phyloP scores from a whole-genome alignment of 1,140 invertebrate species.

The Lysiphlebus fabarum region DNA sequence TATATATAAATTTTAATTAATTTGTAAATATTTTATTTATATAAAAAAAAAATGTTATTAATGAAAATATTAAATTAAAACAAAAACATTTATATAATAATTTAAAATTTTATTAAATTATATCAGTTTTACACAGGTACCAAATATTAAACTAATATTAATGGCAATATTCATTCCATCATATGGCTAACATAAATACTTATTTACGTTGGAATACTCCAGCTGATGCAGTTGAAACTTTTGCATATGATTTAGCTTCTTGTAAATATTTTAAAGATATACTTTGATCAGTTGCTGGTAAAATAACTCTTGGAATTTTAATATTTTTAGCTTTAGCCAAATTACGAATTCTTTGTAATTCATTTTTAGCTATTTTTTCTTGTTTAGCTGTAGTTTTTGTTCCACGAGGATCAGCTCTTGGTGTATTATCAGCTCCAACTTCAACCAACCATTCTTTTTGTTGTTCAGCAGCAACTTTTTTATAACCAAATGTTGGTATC shows the following conservation, averaged over 20 bases:
- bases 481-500: conserved; percentile 77
- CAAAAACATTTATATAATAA: no score
- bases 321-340: conserved; percentile 81
- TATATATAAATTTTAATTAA: not conserved
- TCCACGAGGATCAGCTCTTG: conserved; percentile 87
- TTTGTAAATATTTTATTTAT: not conserved
- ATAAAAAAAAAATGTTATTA: not conserved
- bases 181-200: no score
- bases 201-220: conserved; percentile 78
- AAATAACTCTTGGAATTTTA: conserved; percentile 74
- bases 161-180: no score
- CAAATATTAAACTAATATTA: no score
- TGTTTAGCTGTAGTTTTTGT: conserved; percentile 75
- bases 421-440: conserved; percentile 82
- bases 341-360: conserved; percentile 89
- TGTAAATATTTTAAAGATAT: conserved; percentile 60
- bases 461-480: conserved; percentile 74
- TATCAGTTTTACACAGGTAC: no score
- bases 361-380: conserved; percentile 93
- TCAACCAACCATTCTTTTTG: conserved; percentile 93
- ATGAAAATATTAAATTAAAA: no score
- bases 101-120: no score
- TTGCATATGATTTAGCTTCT: conserved; percentile 76
- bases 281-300: conserved; percentile 67
- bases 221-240: conserved; percentile 85